These are phyloP conservation scores for Apamea epomidion DNA, from an alignment of 2,888 invertebrate genomes.

Conservation along the genomic window DNA sequence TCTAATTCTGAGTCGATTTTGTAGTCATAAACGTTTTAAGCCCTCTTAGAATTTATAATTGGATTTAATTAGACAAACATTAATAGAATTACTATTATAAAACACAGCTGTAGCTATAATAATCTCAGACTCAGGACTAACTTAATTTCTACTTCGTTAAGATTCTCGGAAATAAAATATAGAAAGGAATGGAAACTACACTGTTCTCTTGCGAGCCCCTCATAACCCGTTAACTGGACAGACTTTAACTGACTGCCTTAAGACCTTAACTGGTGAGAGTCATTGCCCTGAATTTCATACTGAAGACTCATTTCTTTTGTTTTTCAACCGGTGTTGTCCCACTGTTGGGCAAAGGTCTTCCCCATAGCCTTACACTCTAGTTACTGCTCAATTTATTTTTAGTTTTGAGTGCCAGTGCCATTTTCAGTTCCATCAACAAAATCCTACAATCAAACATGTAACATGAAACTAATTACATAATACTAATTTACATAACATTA, in stretches of 20 bases:
- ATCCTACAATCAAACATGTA: neutral
- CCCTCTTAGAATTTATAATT: constrained; percentile 15
- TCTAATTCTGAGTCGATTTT: neutral
- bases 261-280: too few species aligned
- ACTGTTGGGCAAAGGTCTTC: neutral
- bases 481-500: constrained; percentile 22
- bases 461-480: constrained; percentile 3
- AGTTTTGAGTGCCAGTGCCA: neutral
- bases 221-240: too few species aligned
- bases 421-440: neutral
- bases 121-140: neutral
- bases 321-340: neutral
- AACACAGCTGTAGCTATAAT: neutral
- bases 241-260: neutral
- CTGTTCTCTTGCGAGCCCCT: neutral
- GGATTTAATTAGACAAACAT: neutral
- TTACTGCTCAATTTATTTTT: neutral
- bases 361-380: neutral
- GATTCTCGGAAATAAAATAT: neutral
- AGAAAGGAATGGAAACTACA: neutral
- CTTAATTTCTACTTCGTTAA: neutral
- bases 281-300: neutral
- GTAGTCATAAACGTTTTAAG: neutral
- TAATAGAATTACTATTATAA: neutral
- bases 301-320: neutral